These are phyloP conservation scores for Phainopepla nitens DNA, from an alignment of 2,113 vertebrate genomes.

Conservation along the genomic window DNA sequence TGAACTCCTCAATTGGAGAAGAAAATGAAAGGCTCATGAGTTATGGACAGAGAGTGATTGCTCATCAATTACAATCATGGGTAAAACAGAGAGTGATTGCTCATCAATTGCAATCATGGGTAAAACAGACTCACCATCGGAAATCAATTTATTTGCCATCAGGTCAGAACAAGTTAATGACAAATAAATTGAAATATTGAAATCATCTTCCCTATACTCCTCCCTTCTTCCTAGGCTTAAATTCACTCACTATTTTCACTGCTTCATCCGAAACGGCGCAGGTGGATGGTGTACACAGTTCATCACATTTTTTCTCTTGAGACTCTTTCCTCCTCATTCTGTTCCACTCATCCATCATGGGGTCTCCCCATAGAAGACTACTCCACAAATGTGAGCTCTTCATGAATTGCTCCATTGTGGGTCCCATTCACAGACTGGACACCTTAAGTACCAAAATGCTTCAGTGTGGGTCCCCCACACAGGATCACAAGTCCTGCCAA, in stretches of 20 bases:
- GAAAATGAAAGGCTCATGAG: not conserved
- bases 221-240: not conserved
- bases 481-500: not conserved
- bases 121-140: not conserved
- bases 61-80: not conserved
- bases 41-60: not conserved
- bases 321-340: fast-evolving
- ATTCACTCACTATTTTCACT: not conserved
- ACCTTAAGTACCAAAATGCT: not conserved
- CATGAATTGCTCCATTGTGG: not conserved
- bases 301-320: not conserved
- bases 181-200: not conserved
- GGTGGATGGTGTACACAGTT: fast-evolving
- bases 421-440: not conserved
- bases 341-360: not conserved
- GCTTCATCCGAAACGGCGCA: fast-evolving
- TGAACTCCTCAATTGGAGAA: not conserved
- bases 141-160: not conserved
- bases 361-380: fast-evolving
- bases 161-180: not conserved
- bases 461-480: fast-evolving
- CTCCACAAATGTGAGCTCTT: fast-evolving
- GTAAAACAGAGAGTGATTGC: not conserved
- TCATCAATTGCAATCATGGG: not conserved
- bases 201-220: fast-evolving